phyloP scores from a whole-genome alignment of 2,113 vertebrate genomes.

The Mirza zaza region DNA sequence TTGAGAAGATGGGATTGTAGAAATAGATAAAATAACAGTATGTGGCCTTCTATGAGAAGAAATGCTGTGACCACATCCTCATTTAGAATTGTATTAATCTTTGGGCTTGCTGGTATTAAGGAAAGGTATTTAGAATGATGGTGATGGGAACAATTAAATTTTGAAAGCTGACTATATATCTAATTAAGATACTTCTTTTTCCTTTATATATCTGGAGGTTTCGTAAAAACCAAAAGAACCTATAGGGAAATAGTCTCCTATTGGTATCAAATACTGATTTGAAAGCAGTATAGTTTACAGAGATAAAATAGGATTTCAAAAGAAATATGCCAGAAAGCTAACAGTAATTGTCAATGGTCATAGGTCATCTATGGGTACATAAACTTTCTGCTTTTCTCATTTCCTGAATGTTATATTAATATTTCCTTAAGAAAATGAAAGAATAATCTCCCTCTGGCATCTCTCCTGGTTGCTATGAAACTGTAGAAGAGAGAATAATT shows the following conservation, averaged over 20 bases:
- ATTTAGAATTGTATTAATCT: background rate
- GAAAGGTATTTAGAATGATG: background rate
- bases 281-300: background rate
- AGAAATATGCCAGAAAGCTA: background rate
- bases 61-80: background rate
- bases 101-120: background rate
- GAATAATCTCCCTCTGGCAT: background rate
- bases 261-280: background rate
- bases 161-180: background rate
- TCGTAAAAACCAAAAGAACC: slow-evolving; percentile 31
- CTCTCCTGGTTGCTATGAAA: slow-evolving; percentile 12
- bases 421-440: background rate
- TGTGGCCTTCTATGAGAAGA: background rate
- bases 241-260: background rate
- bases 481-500: background rate
- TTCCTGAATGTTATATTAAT: background rate
- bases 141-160: background rate
- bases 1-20: background rate
- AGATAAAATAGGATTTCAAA: background rate
- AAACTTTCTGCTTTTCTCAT: background rate
- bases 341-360: background rate
- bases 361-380: background rate
- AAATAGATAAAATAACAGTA: background rate
- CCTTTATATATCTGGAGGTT: background rate
- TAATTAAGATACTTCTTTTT: background rate